Base-by-base conservation (phyloP, 2,113 vertebrate species). In the Cephalophus harveyi region DNA sequence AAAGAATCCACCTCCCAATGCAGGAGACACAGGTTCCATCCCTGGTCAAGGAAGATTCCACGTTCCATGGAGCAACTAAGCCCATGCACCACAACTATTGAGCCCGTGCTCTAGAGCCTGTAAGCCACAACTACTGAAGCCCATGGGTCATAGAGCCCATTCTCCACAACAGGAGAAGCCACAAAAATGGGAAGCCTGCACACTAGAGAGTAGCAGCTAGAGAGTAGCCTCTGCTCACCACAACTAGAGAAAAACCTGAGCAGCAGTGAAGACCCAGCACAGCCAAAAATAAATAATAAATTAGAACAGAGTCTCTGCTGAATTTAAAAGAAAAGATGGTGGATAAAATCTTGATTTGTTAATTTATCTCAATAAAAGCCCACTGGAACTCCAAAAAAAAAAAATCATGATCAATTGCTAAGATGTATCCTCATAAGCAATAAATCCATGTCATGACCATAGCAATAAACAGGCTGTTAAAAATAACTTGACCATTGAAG, bases 341-440 rank as follows among this genome's bases (percentile, higher is more conserved):
- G 98, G 98, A 97, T 96, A 98, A 98, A 98, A 99, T 98, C 67
- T 71, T 71, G 67, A 71, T 40, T 98, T 98, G 98, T 99, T 99
- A 87, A 97, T 98, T 95, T 97, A 98, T 98, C 97, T 99, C 98
- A 99, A 99, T 99, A 99, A 99, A 99, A 98, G 97, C 99, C 99
- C 99, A 98, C 99, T 99, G 99, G 99, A 99, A 99, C 98, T 98
- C 97, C 96, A 94, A 0, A 2, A 59, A 59, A 57, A 21, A 71
- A 97, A 96, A 96, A 60, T 82, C 50, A 91, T 62, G 43, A 79
- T 60, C 43, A 67, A 67, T 90, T 82, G 59, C 27, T 94, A 94
- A 84, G 55, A 54, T 62, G 28, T 36, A 67, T 55, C 85, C 50
- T 91, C 15, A 82, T 43, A 76, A 76, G 50, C 81, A 97, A 86